Conservation (phyloP, 1,140 invertebrate species). For the Nylanderia fulva region DNA sequence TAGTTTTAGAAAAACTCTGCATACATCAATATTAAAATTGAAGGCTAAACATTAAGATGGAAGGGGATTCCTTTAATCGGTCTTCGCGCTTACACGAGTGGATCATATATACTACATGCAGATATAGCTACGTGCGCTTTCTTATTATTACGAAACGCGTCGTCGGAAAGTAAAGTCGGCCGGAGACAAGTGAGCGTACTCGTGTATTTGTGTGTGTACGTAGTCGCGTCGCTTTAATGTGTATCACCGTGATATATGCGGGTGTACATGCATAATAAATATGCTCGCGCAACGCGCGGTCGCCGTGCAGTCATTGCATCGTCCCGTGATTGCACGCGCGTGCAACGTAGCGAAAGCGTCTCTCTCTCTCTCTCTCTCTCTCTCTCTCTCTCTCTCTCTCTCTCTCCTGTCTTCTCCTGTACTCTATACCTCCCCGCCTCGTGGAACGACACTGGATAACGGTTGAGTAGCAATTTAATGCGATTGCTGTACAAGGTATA, state of each 20-base stretch:
- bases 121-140: slow-evolving; percentile 29
- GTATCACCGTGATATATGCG: slow-evolving; percentile 58
- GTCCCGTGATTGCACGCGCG: slow-evolving; percentile 58
- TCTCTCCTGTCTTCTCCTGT: slow-evolving; percentile 20
- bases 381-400: too few relatives aligned
- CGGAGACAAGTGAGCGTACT: background rate
- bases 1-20: too few relatives aligned
- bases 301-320: slow-evolving; percentile 33
- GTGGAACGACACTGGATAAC: slow-evolving; percentile 34
- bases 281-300: slow-evolving; percentile 43
- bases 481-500: background rate
- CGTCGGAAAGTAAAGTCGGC: slow-evolving; percentile 7
- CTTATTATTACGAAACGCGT: slow-evolving; percentile 62
- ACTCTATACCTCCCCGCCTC: background rate
- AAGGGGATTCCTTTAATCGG: background rate
- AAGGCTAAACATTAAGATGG: background rate
- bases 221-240: slow-evolving; percentile 45
- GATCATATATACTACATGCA: background rate
- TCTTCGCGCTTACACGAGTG: background rate
- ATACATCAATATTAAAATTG: background rate
- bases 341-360: slow-evolving; percentile 6
- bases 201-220: background rate
- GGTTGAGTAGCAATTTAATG: slow-evolving; percentile 38
- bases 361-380: too few relatives aligned
- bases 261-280: slow-evolving; percentile 64